A percentile compares a stretch with the other conserved stretches of the same genome.
These are phyloP conservation scores for Pantelozetes paolii DNA, from an alignment of 2,888 invertebrate genomes.

Conservation along the genomic window DNA sequence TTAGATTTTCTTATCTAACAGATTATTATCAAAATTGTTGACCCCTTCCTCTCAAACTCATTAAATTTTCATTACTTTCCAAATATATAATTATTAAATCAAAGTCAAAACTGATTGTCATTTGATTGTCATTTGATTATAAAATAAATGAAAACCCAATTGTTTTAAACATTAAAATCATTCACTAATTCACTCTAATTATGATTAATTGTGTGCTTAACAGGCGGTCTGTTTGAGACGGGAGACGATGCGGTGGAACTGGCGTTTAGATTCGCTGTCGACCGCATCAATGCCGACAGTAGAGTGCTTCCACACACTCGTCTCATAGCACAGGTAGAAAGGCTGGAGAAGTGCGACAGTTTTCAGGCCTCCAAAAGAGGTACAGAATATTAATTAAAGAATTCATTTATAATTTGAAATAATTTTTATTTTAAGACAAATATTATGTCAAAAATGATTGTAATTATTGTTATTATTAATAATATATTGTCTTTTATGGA, in stretches of 20 bases:
- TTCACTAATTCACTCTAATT: background rate
- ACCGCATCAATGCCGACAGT: constrained; percentile 47
- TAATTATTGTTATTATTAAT: too few species aligned
- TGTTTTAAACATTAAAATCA: background rate
- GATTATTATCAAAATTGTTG: too few species aligned
- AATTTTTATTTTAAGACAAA: too few species aligned
- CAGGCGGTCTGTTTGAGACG: constrained; percentile 48
- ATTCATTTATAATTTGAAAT: background rate
- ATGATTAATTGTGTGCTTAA: background rate
- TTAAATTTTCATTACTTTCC: too few species aligned
- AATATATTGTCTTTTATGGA: too few species aligned
- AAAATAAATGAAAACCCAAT: background rate
- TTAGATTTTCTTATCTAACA: too few species aligned
- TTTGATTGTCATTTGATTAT: too few species aligned
- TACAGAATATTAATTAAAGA: constrained; percentile 43
- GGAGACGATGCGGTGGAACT: constrained; percentile 48
- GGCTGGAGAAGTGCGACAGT: constrained; percentile 52
- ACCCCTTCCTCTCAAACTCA: too few species aligned
- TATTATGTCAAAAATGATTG: too few species aligned
- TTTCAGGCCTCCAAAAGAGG: constrained; percentile 53
- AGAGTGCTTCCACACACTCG: constrained; percentile 46
- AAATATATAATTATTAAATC: too few species aligned
- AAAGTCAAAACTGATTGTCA: too few species aligned
- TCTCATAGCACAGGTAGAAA: constrained; percentile 48
- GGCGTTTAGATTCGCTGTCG: constrained; percentile 47